Evolutionary conservation across 2,888 invertebrate genomes (phyloP).

Genomic region (Biston stratarius): DNA sequence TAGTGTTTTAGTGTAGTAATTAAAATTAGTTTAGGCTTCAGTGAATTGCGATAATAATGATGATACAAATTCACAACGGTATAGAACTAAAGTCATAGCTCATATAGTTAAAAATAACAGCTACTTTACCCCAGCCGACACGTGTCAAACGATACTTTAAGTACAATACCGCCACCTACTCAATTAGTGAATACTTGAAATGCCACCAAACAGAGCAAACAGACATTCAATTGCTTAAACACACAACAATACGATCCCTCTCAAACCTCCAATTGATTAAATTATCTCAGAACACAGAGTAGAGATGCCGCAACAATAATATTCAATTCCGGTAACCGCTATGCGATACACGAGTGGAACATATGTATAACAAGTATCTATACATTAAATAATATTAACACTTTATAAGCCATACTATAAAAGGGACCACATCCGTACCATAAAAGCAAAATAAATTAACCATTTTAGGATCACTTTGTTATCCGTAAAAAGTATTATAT

Average conservation of each 20-base stretch:
- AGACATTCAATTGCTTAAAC: slow-evolving; percentile 17
- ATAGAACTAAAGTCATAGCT: no score
- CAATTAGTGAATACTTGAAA: slow-evolving; percentile 5
- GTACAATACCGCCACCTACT: background rate
- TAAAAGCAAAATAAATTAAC: no score
- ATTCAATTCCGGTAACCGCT: slow-evolving; percentile 7
- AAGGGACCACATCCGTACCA: no score
- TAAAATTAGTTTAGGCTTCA: no score
- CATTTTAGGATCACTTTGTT: no score
- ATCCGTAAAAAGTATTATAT: no score
- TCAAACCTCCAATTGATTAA: slow-evolving; percentile 16
- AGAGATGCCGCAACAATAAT: slow-evolving; percentile 11
- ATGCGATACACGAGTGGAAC: background rate
- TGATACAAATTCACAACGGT: no score
- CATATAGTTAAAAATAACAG: no score
- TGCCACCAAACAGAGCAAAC: slow-evolving; percentile 11
- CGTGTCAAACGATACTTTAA: background rate
- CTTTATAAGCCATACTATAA: no score
- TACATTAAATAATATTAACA: background rate
- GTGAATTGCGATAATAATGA: no score
- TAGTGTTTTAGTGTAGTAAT: no score
- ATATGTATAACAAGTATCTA: background rate
- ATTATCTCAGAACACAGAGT: slow-evolving; percentile 13
- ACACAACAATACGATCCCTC: slow-evolving; percentile 14
- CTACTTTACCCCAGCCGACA: no score